phyloP scores from a whole-genome alignment of 2,888 invertebrate species.

The Altica lythri region DNA sequence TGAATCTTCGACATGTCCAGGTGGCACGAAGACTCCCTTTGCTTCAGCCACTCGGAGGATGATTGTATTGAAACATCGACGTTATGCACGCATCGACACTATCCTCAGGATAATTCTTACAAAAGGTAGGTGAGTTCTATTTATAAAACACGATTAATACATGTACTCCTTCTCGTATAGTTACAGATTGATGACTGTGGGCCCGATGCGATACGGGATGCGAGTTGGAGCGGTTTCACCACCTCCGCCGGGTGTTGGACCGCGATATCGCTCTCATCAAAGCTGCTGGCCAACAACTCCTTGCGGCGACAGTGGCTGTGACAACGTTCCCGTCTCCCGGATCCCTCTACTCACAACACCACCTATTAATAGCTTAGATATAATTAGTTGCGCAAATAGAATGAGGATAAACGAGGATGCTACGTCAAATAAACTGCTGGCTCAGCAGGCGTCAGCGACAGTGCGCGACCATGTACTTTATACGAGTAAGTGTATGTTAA shows the following conservation, averaged over 20 bases:
- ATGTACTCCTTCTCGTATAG: neutral
- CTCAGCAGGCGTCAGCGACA: slow-evolving; percentile 47
- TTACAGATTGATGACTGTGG: slow-evolving; percentile 57
- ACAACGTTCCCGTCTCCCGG: slow-evolving; percentile 56
- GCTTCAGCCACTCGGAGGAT: slow-evolving; percentile 47
- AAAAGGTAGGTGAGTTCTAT: slow-evolving; percentile 41
- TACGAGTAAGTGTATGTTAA: slow-evolving; percentile 50
- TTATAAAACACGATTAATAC: slow-evolving; percentile 18
- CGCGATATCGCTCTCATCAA: slow-evolving; percentile 59
- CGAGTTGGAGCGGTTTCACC: slow-evolving; percentile 64
- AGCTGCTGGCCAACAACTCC: slow-evolving; percentile 52
- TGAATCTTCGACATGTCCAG: slow-evolving; percentile 49
- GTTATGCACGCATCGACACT: slow-evolving; percentile 43
- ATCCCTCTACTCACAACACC: slow-evolving; percentile 54
- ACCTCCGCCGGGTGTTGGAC: slow-evolving; percentile 58
- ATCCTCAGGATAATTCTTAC: slow-evolving; percentile 43
- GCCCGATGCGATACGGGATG: slow-evolving; percentile 73
- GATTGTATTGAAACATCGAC: slow-evolving; percentile 49
- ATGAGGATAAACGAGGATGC: slow-evolving; percentile 54
- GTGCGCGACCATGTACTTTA: slow-evolving; percentile 55
- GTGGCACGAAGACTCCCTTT: slow-evolving; percentile 51
- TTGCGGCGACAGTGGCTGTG: slow-evolving; percentile 62
- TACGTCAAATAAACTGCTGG: slow-evolving; percentile 52
- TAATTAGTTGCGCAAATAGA: slow-evolving; percentile 59
- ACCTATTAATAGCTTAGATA: slow-evolving; percentile 58